Percentiles rank a stretch among this genome's conserved stretches.
Conservation (phyloP, 2,888 invertebrate genomes). For the Plagodis dolabraria region DNA sequence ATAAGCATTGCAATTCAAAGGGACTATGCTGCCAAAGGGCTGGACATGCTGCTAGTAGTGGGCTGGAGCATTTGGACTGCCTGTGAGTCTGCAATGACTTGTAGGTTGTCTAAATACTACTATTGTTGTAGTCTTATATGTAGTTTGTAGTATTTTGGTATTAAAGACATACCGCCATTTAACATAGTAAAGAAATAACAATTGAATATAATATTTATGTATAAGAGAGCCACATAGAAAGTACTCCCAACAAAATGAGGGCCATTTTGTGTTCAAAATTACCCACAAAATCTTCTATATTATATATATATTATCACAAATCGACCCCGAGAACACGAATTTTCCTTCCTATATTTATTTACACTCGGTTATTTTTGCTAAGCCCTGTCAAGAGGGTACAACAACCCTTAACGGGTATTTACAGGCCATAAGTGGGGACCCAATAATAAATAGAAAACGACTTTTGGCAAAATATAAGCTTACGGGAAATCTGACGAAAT, state of each 20-base stretch:
- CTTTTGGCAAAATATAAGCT: constrained; percentile 20
- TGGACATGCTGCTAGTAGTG: too few species aligned
- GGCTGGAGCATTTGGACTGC: too few species aligned
- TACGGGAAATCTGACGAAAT: constrained; percentile 9
- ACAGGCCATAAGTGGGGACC: constrained; percentile 37
- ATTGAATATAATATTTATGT: too few species aligned
- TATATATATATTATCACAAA: too few species aligned
- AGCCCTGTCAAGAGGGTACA: constrained; percentile 33
- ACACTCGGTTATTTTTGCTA: constrained; percentile 28
- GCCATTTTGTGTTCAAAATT: not conserved
- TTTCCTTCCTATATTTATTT: constrained; percentile 29
- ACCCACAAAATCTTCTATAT: constrained; percentile 14
- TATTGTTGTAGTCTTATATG: too few species aligned
- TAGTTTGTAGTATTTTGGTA: too few species aligned
- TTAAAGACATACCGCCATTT: too few species aligned
- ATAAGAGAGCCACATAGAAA: not conserved
- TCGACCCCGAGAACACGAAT: constrained; percentile 17
- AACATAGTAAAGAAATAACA: too few species aligned
- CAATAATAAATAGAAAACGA: constrained; percentile 29
- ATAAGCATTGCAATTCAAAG: too few species aligned
- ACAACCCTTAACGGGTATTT: constrained; percentile 37
- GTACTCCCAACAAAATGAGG: not conserved
- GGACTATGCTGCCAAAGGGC: too few species aligned
- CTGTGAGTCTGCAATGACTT: too few species aligned
- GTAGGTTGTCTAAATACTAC: too few species aligned